These are phyloP conservation scores for Drosophila lacicola DNA, from an alignment of 2,888 invertebrate species.

Conservation along the genomic window DNA sequence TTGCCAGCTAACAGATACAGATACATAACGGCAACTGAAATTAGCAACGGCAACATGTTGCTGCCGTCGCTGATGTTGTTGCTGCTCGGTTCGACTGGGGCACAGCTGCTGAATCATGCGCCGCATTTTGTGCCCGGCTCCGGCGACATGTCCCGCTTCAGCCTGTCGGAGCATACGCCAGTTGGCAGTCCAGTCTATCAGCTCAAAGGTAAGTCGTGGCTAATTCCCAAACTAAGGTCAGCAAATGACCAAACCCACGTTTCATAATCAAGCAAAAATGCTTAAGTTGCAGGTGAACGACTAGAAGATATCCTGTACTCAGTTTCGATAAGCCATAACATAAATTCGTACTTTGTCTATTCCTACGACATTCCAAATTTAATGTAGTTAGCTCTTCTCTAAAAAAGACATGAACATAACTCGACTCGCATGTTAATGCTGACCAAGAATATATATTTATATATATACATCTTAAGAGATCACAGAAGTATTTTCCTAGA, in stretches of 20 bases:
- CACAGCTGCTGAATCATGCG: slow-evolving; percentile 89
- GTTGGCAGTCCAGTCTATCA: slow-evolving; percentile 92
- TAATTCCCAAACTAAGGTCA: slow-evolving; percentile 21
- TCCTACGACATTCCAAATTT: too few relatives aligned
- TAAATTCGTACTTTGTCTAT: too few relatives aligned
- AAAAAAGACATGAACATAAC: too few relatives aligned
- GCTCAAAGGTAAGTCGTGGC: slow-evolving; percentile 87
- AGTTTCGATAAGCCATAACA: too few relatives aligned
- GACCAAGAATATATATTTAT: too few relatives aligned
- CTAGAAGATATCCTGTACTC: not conserved
- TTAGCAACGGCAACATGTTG: slow-evolving; percentile 73
- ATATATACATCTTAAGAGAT: too few relatives aligned
- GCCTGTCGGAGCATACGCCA: slow-evolving; percentile 90
- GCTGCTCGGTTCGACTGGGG: slow-evolving; percentile 33
- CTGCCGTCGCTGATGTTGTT: slow-evolving; percentile 54
- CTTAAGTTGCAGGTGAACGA: not conserved
- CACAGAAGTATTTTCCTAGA: not conserved
- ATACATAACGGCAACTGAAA: slow-evolving; percentile 67
- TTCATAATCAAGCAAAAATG: slow-evolving; percentile 13
- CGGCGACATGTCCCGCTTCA: slow-evolving; percentile 92
- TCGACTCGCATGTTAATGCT: too few relatives aligned
- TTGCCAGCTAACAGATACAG: slow-evolving; percentile 59
- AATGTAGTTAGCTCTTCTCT: too few relatives aligned
- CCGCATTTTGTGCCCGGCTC: slow-evolving; percentile 90
- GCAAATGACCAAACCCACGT: slow-evolving; percentile 41